Conservation (phyloP, 2,113 vertebrate genomes). For the Leucopternis melanops region DNA sequence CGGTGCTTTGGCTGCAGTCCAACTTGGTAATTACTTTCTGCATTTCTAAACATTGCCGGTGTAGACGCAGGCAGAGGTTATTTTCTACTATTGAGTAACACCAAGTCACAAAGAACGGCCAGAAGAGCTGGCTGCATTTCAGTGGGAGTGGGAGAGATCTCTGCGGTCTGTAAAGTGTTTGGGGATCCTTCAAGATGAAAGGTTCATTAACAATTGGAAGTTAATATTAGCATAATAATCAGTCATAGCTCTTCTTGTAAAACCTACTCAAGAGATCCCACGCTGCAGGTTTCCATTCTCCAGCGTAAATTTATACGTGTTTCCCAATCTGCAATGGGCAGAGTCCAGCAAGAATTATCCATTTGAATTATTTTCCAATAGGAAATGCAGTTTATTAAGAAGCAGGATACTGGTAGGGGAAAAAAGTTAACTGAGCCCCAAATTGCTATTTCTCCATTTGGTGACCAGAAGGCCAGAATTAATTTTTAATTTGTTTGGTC, state of each 20-base stretch:
- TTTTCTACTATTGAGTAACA: neutral
- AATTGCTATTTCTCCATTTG: neutral
- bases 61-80: neutral
- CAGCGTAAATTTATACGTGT: fast-evolving
- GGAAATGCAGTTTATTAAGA: neutral
- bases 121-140: neutral
- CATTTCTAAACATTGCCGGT: neutral
- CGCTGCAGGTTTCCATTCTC: neutral
- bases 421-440: neutral
- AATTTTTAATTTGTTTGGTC: neutral
- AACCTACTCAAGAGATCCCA: neutral
- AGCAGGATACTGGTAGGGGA: neutral
- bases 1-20: neutral
- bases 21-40: neutral
- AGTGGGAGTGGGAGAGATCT: neutral
- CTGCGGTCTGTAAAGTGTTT: neutral
- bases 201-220: neutral
- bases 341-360: neutral
- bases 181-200: slow-evolving; percentile 30
- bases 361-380: neutral
- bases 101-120: neutral
- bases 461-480: neutral
- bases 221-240: slow-evolving; percentile 49
- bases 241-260: neutral
- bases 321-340: neutral